Evolutionary conservation across 2,797 vertebrate genomes (phyloP), one percentile per base, ranked within the genome.

Genomic region (Phrynocephalus forsythii): DNA sequence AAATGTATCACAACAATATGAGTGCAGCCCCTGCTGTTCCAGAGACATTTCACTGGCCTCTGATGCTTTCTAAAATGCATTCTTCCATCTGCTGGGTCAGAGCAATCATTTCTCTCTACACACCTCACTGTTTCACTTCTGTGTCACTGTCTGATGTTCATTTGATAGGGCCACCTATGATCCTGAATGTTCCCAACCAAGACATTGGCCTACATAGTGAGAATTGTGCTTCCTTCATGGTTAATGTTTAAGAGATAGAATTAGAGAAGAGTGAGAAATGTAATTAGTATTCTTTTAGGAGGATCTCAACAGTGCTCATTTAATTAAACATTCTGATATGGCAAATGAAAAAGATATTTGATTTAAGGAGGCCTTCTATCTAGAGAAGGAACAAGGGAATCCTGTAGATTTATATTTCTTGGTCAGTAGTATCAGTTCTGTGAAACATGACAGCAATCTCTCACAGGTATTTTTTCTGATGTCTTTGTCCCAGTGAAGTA

Each of bases 221-320:
- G 87, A 91, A 94, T 38, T 30, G 0, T 90, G 86, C 13, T 90
- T 52, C 82, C 86, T 87, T 13, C 88, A 78, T 91, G 71, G 89
- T 95, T 94, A 93, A 94, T 95, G 94, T 95, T 95, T 95, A 93
- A 94, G 85, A 50, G 16, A 44, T 84, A 18, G 94, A 92, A 96
- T 96, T 95, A 95, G 89, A 90, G 78, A 89, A 13, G 90, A 93
- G 91, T 82, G 93, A 79, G 86, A 93, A 92, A 85, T 94, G 85
- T 90, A 95, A 96, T 96, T 95, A 95, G 92, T 95, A 92, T 92
- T 95, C 90, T 92, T 94, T 93, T 95, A 91, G 85, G 90, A 92
- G 50, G 60, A 76, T 92, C 88, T 28, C 91, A 94, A 50, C 86
- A 94, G 92, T 92, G 91, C 90, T 87, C 79, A 93, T 93, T 87